Percentiles rank a stretch among this genome's conserved stretches.
These are phyloP conservation scores for Remorina albescens DNA, from an alignment of 2,797 vertebrate genomes.

Conservation along the genomic window DNA sequence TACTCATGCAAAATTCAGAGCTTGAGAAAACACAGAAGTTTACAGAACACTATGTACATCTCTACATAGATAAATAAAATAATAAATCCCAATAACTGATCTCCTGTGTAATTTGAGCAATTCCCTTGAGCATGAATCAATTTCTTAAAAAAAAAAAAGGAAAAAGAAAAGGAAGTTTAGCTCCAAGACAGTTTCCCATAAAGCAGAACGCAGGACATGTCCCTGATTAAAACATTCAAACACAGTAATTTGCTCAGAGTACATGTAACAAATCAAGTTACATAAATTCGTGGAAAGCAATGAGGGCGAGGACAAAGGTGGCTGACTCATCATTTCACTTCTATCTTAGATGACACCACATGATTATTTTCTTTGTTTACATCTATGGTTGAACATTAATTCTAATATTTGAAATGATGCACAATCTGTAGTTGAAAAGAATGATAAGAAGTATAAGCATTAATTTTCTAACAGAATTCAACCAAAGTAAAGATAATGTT, in stretches of 20 bases:
- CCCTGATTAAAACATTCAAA: too few relatives aligned
- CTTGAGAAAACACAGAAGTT: too few relatives aligned
- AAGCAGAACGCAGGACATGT: too few relatives aligned
- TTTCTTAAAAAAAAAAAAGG: constrained; percentile 8
- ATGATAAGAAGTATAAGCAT: not conserved
- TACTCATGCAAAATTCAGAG: constrained; percentile 22
- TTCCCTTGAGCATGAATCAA: not conserved
- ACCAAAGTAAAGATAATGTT: not conserved
- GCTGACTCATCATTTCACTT: not conserved
- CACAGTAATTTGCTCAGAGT: not conserved
- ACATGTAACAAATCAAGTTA: not conserved
- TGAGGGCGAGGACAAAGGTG: not conserved
- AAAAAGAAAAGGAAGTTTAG: not conserved
- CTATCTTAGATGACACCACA: too few relatives aligned
- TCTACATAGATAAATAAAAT: too few relatives aligned
- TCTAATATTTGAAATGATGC: not conserved
- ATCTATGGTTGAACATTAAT: not conserved
- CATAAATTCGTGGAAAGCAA: not conserved
- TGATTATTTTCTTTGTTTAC: not conserved
- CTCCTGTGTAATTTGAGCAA: not conserved
- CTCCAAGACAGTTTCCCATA: not conserved
- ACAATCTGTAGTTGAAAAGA: not conserved
- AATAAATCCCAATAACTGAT: too few relatives aligned
- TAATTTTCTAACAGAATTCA: not conserved
- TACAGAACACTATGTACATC: too few relatives aligned